Percentiles rank a stretch among this genome's conserved stretches.
phyloP scores from a whole-genome alignment of 2,113 vertebrate genomes.

The Sapayoa aenigma region DNA sequence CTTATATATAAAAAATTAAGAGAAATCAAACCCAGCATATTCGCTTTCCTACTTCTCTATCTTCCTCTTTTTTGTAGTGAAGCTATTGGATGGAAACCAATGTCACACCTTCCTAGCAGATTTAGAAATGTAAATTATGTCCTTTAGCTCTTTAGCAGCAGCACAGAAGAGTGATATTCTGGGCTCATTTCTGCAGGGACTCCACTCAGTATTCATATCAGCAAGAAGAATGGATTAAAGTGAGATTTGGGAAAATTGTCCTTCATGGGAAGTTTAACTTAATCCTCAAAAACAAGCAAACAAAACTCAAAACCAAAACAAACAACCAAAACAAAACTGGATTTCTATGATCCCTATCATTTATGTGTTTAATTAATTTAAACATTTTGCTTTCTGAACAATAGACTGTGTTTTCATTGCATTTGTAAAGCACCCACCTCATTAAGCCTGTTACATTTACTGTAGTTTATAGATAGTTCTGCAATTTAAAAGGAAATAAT shows the following conservation, averaged over 20 bases:
- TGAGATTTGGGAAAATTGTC: not conserved
- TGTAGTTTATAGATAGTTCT: not conserved
- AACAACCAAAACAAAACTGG: not conserved
- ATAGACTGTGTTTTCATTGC: not conserved
- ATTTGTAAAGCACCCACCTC: not conserved
- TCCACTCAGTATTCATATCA: not conserved
- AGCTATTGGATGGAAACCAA: not conserved
- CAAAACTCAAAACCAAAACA: accelerated
- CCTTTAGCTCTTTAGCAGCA: not conserved
- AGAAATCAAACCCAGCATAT: not conserved
- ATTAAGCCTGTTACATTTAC: not conserved
- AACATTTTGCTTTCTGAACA: not conserved
- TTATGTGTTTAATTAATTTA: not conserved
- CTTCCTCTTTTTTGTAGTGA: not conserved
- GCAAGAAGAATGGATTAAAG: not conserved
- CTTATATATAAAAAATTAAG: not conserved
- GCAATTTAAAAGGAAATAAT: not conserved
- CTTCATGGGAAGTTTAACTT: not conserved
- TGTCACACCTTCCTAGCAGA: not conserved
- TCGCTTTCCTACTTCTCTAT: not conserved
- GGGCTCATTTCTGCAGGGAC: not conserved
- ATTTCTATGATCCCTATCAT: not conserved
- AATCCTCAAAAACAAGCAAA: not conserved
- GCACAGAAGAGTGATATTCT: not conserved
- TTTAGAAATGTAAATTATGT: not conserved